Evolutionary conservation across 2,113 vertebrate species (phyloP), one percentile per base, ranked within the genome.

Genomic region (Campylomormyrus tamandua): DNA sequence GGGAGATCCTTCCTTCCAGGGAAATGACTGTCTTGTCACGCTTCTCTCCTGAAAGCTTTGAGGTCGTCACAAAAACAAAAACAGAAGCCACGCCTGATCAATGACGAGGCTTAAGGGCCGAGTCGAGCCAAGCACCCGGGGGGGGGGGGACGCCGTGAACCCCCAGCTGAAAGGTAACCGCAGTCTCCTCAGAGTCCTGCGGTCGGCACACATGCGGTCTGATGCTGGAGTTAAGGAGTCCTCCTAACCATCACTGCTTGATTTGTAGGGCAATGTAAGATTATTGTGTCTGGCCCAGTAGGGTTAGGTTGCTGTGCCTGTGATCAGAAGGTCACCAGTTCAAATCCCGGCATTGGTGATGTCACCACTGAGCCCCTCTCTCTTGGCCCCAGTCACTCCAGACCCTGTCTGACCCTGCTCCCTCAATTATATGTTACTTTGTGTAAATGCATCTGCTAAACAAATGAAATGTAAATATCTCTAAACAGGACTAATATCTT

Each of bases 41-140:
- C 48, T 89, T 52, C 74, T 84, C 80, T 11, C 80, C 27, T 17
- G 35, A 56, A 77, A 83, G 89, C 80, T 83, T n/a, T 85, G 46
- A 58, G 52, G 80, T 27, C 3, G n/a, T 84, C 53, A 62, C 31
- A 46, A 13, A 42, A 35, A 83, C 31, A 84, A 58, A 83, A 58
- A 89, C 24, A 58, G 42, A 74, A 74, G 15, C 3, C 27, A 83
- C 45, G 7, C 46, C 21, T 58, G 42, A 89, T 83, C 48, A 45
- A 84, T 39, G 39, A 84, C 1, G 52, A 89, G 77, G 53, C 52
- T 10, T 84, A 83, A 27, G 31, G 49, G 50, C 88, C 21, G 74
- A 17, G 24, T 42, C 77, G 39, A 83, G 52, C 39, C 50, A 46
- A 52, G 50, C 10, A 1, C 48, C 50, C 17, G 8, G 48, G 48